Conservation (phyloP, 2,888 invertebrate species). For the Orthosia cruda region DNA sequence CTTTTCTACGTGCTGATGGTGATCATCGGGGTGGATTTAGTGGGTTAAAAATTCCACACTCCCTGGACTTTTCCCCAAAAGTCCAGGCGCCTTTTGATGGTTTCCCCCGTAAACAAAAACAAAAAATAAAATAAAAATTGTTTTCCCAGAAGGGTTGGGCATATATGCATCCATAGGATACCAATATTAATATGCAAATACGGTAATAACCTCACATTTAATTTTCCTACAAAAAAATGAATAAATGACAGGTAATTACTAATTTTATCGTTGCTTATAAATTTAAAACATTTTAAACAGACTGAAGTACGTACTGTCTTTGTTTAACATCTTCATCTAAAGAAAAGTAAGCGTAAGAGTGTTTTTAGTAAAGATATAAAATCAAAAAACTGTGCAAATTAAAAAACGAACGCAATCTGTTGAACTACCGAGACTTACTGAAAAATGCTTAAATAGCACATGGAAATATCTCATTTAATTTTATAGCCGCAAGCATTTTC, state of each 20-base stretch:
- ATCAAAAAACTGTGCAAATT: neutral
- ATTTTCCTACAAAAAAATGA: neutral
- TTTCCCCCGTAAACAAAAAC: too few species aligned
- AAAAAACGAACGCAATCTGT: slow-evolving; percentile 22
- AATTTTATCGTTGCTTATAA: neutral
- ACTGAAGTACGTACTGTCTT: neutral
- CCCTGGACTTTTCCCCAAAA: too few species aligned
- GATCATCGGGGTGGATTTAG: too few species aligned
- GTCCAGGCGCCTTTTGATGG: too few species aligned
- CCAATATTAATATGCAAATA: slow-evolving; percentile 17
- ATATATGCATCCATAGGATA: too few species aligned
- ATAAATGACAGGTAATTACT: neutral
- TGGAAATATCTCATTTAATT: slow-evolving; percentile 13
- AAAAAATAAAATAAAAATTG: too few species aligned
- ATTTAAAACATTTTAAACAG: neutral
- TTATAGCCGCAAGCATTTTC: slow-evolving; percentile 8
- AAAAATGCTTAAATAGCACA: slow-evolving; percentile 3
- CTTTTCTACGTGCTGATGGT: too few species aligned
- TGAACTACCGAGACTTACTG: slow-evolving; percentile 4
- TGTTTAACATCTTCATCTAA: neutral
- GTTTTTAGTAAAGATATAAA: neutral
- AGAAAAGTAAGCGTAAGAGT: neutral
- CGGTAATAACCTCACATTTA: neutral
- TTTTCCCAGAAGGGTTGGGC: too few species aligned
- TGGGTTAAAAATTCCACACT: too few species aligned